A percentile compares a stretch with the other conserved stretches of the same genome.
Conservation (phyloP, 2,888 invertebrate species). For the Alloplasta piceator region DNA sequence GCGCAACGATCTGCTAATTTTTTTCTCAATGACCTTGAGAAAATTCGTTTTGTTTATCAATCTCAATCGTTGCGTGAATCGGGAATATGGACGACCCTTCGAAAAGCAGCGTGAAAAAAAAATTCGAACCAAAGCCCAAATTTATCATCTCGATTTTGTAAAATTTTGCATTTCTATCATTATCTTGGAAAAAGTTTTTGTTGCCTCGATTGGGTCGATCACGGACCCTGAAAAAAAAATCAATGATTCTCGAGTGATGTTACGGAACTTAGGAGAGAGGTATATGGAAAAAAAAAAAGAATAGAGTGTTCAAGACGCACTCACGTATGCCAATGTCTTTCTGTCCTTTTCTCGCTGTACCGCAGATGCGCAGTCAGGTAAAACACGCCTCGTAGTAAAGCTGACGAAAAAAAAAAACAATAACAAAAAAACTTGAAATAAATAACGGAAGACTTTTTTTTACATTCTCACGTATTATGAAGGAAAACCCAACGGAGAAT, state of each 20-base stretch:
- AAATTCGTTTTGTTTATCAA: not conserved
- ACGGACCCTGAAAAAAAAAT: constrained; percentile 16
- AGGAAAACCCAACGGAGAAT: constrained; percentile 61
- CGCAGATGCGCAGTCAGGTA: constrained; percentile 83
- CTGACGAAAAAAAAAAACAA: constrained; percentile 46
- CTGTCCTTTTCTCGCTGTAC: constrained; percentile 81
- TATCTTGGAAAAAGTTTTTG: constrained; percentile 20
- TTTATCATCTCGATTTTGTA: not conserved
- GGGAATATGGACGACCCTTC: constrained; percentile 46
- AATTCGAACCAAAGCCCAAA: not conserved
- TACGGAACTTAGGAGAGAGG: constrained; percentile 9
- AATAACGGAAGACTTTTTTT: constrained; percentile 58
- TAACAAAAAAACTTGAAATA: constrained; percentile 55
- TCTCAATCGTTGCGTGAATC: constrained; percentile 35
- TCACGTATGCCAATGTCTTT: constrained; percentile 74
- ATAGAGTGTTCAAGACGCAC: constrained; percentile 60
- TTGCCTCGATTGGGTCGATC: constrained; percentile 47
- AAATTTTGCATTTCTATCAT: constrained; percentile 11
- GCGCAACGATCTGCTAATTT: constrained; percentile 33
- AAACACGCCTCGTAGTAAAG: constrained; percentile 69
- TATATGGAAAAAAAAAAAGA: constrained; percentile 5
- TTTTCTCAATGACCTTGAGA: constrained; percentile 21
- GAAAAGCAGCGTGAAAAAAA: constrained; percentile 28
- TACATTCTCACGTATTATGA: constrained; percentile 34
- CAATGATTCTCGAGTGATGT: constrained; percentile 9